Conservation (phyloP, 2,888 invertebrate species). For the Brachyopa scutellaris region DNA sequence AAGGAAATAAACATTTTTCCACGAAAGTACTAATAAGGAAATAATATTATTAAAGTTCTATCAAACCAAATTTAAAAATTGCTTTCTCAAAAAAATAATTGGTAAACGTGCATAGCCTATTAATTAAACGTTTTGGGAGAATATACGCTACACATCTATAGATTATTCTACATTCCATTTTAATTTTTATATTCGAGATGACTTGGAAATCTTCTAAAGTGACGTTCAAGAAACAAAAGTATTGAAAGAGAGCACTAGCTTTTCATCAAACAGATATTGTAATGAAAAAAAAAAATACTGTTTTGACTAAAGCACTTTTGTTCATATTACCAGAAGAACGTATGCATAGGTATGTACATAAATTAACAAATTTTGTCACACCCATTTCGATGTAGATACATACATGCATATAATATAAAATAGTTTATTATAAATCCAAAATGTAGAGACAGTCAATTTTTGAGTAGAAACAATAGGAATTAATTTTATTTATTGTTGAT, state of each 20-base stretch:
- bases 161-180: neutral
- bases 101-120: neutral
- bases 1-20: constrained; percentile 20
- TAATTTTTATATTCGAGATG: neutral
- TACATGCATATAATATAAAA: neutral
- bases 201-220: neutral
- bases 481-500: too few relatives aligned
- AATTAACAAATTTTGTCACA: neutral
- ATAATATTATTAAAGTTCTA: neutral
- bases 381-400: constrained; percentile 11
- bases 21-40: constrained; percentile 13
- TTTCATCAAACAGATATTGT: neutral
- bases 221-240: neutral
- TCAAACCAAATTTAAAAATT: neutral
- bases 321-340: neutral
- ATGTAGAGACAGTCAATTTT: too few relatives aligned
- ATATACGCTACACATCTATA: neutral
- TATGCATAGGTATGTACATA: neutral
- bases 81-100: neutral
- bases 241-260: neutral
- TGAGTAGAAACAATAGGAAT: too few relatives aligned
- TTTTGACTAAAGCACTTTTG: neutral
- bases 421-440: neutral
- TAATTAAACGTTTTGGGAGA: neutral
- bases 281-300: neutral